phyloP scores from a whole-genome alignment of 35 echinoderm and acorn worm species.

The Anneissia japonica region DNA sequence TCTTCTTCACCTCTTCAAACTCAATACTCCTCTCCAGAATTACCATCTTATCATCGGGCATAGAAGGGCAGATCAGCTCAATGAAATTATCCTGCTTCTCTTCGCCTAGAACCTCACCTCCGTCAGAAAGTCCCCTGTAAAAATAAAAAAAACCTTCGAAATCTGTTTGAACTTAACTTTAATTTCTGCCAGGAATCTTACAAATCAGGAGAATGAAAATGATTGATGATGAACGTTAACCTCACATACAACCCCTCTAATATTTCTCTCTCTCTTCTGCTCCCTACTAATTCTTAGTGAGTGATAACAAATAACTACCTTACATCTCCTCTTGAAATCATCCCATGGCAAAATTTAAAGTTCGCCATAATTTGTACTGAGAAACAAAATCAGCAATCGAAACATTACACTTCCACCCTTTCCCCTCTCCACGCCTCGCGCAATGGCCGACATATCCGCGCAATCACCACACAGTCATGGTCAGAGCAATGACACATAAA shows the following conservation, averaged over 20 bases:
- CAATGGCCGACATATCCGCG: not conserved
- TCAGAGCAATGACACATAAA: constrained; percentile 7
- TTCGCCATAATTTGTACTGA: not conserved
- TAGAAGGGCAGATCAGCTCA: not conserved
- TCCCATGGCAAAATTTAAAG: constrained; percentile 33
- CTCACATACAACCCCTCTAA: not conserved
- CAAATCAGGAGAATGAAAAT: too few relatives aligned
- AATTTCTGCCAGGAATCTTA: too few relatives aligned
- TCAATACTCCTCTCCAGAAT: not conserved
- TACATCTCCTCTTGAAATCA: not conserved
- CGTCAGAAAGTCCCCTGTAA: constrained; percentile 3
- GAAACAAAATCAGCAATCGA: not conserved
- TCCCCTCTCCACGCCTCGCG: not conserved
- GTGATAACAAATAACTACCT: not conserved
- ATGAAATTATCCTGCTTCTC: not conserved
- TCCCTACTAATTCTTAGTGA: not conserved
- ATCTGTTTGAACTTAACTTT: not conserved
- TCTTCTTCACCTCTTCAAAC: constrained; percentile 6
- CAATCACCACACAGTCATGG: not conserved
- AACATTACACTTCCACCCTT: constrained; percentile 25
- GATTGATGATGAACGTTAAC: too few relatives aligned
- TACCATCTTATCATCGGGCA: not conserved
- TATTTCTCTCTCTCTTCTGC: not conserved
- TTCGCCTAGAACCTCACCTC: not conserved
- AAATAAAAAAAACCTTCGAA: not conserved